Base-by-base conservation (phyloP, 2,888 invertebrate genomes). In the Portevinia maculata region DNA sequence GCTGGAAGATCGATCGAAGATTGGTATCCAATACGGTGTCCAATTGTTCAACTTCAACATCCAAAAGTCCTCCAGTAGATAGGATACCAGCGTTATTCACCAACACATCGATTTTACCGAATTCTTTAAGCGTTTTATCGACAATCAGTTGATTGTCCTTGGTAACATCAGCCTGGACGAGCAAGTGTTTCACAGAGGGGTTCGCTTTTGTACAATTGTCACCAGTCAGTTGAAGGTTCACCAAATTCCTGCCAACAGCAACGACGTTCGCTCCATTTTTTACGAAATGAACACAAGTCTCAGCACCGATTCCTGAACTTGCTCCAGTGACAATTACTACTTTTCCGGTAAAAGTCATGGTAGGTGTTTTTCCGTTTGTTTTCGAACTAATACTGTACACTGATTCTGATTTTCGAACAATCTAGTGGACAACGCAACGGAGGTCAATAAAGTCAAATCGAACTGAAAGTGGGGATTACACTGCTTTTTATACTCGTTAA, bases 61-160 rank as follows among this genome's bases (percentile, higher is more conserved):
- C 94, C 91, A 97, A 96, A 85, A 98, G 95, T 4, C 93, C 91
- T 3, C 97, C 98, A 17, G 90, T 88, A 88, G 94, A 94, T 60
- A 97, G 88, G 65, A 95, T 93, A 15, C 98, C 98, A 70, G 98
- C 98, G 91, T 95, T 97, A 89, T 98, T 97, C 0, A 97, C 93
- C 52, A 97, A 90, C 19, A 96, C 93, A 91, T 97, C 96, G 17
- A 97, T 89, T 64, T 64, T 62, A 0, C 87, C 86, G 88, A 92
- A 96, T 84, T 93, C 92, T 24, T 93, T 91, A n/a, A 97, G 91
- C 0, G 96, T 94, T 32, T 92, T 90, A 60, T 94, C 92, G 0
- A 97, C 88, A 84, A 96, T 93, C 4, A 92, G 92, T 86, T 93
- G 92, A 0, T 94, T 92, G 86, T 96, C 95, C 19, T 85, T 86